Percentiles rank a stretch among this genome's conserved stretches.
Conservation (phyloP, 2,113 vertebrate genomes). For the Rhagologus leucostigma region DNA sequence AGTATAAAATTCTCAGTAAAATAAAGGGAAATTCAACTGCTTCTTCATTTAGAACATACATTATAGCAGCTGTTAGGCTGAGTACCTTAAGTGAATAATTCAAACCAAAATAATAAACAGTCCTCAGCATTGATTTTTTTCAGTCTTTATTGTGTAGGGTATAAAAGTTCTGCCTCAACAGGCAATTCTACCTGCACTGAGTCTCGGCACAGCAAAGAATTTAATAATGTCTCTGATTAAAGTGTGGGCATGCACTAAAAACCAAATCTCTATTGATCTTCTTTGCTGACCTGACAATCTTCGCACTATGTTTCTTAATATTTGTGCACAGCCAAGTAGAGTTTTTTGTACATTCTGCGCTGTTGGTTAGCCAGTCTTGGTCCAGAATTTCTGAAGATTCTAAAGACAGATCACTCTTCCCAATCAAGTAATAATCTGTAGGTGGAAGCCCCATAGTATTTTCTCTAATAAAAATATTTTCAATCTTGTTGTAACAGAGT, state of each 20-base stretch:
- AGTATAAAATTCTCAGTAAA: background rate
- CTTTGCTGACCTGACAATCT: background rate
- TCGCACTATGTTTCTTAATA: background rate
- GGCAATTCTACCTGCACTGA: background rate
- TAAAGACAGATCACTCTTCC: background rate
- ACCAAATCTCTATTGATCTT: background rate
- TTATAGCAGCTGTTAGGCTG: background rate
- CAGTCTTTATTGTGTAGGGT: background rate
- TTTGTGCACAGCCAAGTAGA: background rate
- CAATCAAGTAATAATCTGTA: background rate
- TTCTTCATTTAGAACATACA: background rate
- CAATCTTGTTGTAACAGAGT: conserved; percentile 68
- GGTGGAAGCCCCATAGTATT: background rate
- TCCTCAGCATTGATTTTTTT: background rate
- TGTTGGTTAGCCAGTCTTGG: background rate
- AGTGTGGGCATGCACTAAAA: background rate
- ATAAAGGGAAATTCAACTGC: background rate
- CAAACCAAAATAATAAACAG: background rate
- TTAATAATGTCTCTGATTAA: background rate
- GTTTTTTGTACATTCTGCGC: background rate
- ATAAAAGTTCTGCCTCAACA: background rate
- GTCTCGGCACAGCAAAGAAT: background rate
- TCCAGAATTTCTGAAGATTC: background rate
- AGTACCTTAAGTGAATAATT: background rate
- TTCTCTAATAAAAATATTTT: background rate